Conservation (phyloP, 2,113 vertebrate genomes). For the Cephalophus harveyi region DNA sequence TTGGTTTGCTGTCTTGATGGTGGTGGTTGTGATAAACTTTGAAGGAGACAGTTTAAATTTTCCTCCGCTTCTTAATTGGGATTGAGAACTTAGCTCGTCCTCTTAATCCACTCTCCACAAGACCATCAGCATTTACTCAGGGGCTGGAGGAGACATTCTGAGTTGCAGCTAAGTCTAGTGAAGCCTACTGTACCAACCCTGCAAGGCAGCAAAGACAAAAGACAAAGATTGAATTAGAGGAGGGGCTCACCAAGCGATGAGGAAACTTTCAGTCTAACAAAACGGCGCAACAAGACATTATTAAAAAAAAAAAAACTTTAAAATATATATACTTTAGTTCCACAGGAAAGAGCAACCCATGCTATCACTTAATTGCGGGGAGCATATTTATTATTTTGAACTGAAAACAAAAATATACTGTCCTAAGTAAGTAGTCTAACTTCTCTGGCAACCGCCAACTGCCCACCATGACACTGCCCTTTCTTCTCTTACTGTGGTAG, state of each 20-base stretch:
- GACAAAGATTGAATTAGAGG: slow-evolving; percentile 90
- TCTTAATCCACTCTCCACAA: slow-evolving; percentile 90
- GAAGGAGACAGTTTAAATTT: slow-evolving; percentile 83
- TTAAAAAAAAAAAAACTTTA: slow-evolving; percentile 31
- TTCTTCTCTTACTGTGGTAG: background rate
- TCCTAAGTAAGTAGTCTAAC: background rate
- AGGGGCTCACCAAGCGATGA: slow-evolving; percentile 79
- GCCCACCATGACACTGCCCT: background rate
- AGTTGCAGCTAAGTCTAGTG: slow-evolving; percentile 91
- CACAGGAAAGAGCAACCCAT: background rate
- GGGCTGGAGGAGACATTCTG: slow-evolving; percentile 90
- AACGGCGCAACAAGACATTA: slow-evolving; percentile 76
- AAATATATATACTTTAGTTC: slow-evolving; percentile 28
- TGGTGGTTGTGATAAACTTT: slow-evolving; percentile 87
- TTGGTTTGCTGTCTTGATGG: slow-evolving; percentile 95
- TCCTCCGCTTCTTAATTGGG: slow-evolving; percentile 86
- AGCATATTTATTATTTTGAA: slow-evolving; percentile 14
- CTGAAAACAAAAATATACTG: background rate
- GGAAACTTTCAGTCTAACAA: slow-evolving; percentile 83
- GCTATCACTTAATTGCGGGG: background rate
- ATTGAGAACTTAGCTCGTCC: slow-evolving; percentile 87
- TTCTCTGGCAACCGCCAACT: background rate
- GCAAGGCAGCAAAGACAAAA: slow-evolving; percentile 98
- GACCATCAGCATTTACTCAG: slow-evolving; percentile 91
- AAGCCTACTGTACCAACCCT: slow-evolving; percentile 94